Evolutionary conservation across 1,140 invertebrate genomes (phyloP).

Genomic region (Lamellibrachia luymesi): DNA sequence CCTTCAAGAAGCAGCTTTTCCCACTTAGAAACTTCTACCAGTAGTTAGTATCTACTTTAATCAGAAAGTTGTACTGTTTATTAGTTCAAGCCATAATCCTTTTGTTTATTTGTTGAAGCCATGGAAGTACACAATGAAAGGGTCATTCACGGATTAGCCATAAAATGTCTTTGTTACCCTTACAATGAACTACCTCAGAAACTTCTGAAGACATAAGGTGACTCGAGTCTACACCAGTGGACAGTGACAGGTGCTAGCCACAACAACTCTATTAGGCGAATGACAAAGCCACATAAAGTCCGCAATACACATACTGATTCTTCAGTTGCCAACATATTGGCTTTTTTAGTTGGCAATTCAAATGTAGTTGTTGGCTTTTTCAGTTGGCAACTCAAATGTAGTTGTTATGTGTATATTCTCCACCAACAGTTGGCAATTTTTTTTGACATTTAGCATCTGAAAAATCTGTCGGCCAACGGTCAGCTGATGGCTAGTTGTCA

Average conservation of each 20-base stretch:
- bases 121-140: not conserved
- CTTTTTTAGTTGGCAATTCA: too few species aligned
- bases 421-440: too few species aligned
- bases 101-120: not conserved
- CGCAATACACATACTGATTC: too few species aligned
- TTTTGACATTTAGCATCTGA: too few species aligned
- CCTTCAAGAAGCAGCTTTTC: too few species aligned
- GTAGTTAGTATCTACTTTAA: not conserved
- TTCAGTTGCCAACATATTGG: too few species aligned
- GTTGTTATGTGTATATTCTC: too few species aligned
- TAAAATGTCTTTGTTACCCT: not conserved
- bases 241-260: not conserved
- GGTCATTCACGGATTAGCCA: not conserved
- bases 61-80: not conserved
- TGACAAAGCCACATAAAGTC: not conserved
- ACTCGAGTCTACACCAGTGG: not conserved
- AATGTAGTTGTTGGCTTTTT: too few species aligned
- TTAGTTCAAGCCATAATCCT: not conserved
- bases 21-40: not conserved
- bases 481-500: too few species aligned
- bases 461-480: too few species aligned
- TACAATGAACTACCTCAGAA: not conserved
- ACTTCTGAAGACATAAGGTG: not conserved
- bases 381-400: too few species aligned
- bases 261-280: not conserved